These are phyloP conservation scores for Eurois occulta DNA, from an alignment of 2,888 invertebrate species.

Conservation along the genomic window DNA sequence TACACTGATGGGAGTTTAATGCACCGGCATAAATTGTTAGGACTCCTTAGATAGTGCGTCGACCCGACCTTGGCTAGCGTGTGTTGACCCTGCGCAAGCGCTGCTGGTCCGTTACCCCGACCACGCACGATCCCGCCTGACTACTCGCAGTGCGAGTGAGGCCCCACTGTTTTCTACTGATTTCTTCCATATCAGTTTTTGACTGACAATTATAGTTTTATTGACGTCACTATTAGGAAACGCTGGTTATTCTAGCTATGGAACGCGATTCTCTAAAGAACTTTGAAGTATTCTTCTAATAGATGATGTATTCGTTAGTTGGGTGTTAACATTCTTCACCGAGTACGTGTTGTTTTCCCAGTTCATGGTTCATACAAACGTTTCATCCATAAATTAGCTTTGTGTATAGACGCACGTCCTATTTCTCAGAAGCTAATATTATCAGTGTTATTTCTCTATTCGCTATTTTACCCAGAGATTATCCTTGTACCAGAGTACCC, in stretches of 20 bases:
- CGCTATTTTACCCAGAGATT: conserved; percentile 7
- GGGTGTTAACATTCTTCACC: conserved; percentile 19
- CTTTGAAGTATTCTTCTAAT: conserved; percentile 29
- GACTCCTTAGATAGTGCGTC: conserved; percentile 76
- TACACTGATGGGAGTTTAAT: conserved; percentile 26
- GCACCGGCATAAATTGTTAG: conserved; percentile 44
- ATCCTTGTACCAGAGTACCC: conserved; percentile 15
- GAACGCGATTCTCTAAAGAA: conserved; percentile 32
- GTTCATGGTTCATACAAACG: conserved; percentile 27
- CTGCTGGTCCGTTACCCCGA: conserved; percentile 81
- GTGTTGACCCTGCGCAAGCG: conserved; percentile 87
- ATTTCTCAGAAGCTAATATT: conserved; percentile 22
- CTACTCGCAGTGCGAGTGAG: conserved; percentile 66
- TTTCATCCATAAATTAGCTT: conserved; percentile 36
- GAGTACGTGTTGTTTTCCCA: conserved; percentile 22
- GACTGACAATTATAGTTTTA: conserved; percentile 31
- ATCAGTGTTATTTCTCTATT: conserved; percentile 13
- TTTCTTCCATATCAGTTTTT: conserved; percentile 57
- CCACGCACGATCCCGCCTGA: conserved; percentile 72
- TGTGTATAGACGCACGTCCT: conserved; percentile 16
- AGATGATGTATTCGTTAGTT: conserved; percentile 19
- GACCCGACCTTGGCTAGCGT: conserved; percentile 85
- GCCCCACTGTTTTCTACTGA: conserved; percentile 71
- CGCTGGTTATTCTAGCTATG: conserved; percentile 6
- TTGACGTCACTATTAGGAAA: conserved; percentile 68